A percentile compares a stretch with the other conserved stretches of the same genome.
Evolutionary conservation across 2,113 vertebrate genomes (phyloP).

Genomic region (Siphamia tubifer): DNA sequence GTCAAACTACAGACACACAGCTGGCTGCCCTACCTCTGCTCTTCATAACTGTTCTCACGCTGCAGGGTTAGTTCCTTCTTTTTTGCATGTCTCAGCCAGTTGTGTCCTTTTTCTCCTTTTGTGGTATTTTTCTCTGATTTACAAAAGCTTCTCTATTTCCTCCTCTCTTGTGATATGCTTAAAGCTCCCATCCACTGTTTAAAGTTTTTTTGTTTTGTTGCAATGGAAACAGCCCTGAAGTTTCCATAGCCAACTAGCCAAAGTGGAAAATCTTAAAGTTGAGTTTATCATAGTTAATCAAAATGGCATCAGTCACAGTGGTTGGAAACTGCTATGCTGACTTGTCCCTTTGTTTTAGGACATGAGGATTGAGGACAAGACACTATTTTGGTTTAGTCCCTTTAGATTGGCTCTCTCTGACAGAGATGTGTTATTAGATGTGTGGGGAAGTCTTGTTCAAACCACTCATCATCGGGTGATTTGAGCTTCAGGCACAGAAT

Average conservation of each 20-base stretch:
- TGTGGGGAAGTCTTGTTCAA: background rate
- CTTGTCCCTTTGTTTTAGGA: constrained; percentile 16
- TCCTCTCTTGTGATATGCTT: constrained; percentile 30
- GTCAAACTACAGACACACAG: constrained; percentile 12
- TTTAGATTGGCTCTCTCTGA: background rate
- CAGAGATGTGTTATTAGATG: background rate
- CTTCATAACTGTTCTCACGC: background rate
- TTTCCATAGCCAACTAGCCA: constrained; percentile 2
- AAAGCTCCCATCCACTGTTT: background rate
- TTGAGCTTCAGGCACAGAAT: no score
- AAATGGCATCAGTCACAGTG: background rate
- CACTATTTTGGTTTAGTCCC: constrained; percentile 53
- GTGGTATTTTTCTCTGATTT: constrained; percentile 4
- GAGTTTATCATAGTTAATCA: constrained; percentile 7
- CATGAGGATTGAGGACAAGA: constrained; percentile 32
- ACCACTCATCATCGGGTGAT: background rate
- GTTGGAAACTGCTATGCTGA: background rate
- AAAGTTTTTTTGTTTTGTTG: background rate
- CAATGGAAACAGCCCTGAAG: background rate
- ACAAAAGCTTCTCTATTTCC: constrained; percentile 34
- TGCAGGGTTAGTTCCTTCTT: background rate
- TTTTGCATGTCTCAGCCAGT: constrained; percentile 1
- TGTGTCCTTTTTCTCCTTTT: background rate
- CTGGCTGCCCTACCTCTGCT: constrained; percentile 1
- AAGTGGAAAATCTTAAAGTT: background rate